These are phyloP conservation scores for Palythoa heliodiscus DNA, from an alignment of 92 coral and sea anemone genomes.

Conservation along the genomic window DNA sequence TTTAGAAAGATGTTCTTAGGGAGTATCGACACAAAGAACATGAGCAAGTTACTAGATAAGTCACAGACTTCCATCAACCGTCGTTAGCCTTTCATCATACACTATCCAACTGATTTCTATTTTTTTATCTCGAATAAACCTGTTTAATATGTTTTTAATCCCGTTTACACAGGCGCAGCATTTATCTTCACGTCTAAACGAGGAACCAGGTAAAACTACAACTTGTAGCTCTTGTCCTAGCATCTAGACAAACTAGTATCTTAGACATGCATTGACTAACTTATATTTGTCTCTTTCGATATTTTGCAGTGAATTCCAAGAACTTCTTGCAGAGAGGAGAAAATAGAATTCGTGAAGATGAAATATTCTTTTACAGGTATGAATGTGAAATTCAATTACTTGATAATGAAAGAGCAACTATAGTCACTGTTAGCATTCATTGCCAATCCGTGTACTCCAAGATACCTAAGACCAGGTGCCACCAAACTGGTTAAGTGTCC, in stretches of 20 bases:
- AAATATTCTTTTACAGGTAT: constrained; percentile 88
- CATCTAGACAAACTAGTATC: not conserved
- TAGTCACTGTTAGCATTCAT: not conserved
- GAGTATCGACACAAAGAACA: no score
- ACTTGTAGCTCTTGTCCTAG: not conserved
- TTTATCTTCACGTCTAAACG: constrained; percentile 71
- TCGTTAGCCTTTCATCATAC: not conserved
- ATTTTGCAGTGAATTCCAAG: constrained; percentile 76
- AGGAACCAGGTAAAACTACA: constrained; percentile 83
- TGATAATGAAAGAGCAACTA: not conserved
- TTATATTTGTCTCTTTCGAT: not conserved
- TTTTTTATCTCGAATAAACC: not conserved
- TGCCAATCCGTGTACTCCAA: no score
- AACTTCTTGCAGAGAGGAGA: constrained; percentile 81
- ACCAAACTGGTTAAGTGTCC: no score
- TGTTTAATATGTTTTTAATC: not conserved
- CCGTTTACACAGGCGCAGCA: constrained; percentile 60
- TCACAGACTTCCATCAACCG: not conserved
- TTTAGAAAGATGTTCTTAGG: no score
- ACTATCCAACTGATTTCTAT: not conserved
- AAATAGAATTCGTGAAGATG: constrained; percentile 87
- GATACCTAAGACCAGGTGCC: no score
- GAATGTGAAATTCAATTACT: not conserved
- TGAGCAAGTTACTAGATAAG: no score
- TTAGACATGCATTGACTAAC: not conserved